Evolutionary conservation across 2,113 vertebrate genomes (phyloP).

Genomic region (Podiceps cristatus): DNA sequence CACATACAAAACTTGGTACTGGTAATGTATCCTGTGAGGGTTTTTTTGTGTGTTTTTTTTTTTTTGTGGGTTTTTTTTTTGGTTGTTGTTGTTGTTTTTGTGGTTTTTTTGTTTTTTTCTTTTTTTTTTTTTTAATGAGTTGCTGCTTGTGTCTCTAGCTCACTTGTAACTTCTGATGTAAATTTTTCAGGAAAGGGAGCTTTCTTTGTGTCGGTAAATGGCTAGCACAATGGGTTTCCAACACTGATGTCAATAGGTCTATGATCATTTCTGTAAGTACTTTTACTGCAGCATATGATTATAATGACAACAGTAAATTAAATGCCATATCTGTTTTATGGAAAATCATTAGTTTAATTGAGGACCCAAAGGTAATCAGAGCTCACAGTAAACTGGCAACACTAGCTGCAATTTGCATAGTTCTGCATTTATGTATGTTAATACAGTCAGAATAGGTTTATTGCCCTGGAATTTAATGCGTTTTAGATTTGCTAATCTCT

Average conservation of each 20-base stretch:
- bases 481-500: constrained; percentile 64
- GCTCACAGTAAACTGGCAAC: neutral
- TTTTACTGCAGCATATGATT: neutral
- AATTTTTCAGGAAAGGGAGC: neutral
- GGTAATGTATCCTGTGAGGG: neutral
- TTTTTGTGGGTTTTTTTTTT: neutral
- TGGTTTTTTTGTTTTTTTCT: neutral
- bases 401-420: neutral
- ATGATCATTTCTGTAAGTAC: neutral
- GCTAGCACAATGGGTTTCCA: neutral
- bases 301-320: neutral
- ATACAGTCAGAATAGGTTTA: neutral
- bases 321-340: neutral
- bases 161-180: neutral
- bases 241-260: neutral
- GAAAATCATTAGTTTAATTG: neutral
- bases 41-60: neutral
- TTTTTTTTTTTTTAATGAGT: neutral
- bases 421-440: neutral
- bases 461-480: constrained; percentile 33
- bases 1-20: neutral
- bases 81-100: too few relatives aligned
- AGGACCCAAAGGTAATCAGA: neutral
- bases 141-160: neutral
- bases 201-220: neutral